Percentiles rank a stretch among this genome's conserved stretches.
Conservation (phyloP, 2,888 invertebrate species). For the Mantis religiosa region DNA sequence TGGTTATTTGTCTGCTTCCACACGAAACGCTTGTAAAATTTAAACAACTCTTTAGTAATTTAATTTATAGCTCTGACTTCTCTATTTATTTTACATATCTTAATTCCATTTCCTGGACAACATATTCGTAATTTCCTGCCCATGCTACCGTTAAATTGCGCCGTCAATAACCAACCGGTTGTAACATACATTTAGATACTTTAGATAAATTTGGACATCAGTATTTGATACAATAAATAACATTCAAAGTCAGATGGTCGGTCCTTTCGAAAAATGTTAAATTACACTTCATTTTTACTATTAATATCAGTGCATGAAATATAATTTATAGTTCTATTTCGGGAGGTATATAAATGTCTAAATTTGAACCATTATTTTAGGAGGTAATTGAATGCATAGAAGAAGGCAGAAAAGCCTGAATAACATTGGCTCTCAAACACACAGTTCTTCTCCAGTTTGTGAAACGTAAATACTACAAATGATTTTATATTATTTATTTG, state of each 20-base stretch:
- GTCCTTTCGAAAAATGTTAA: no score
- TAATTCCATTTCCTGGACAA: neutral
- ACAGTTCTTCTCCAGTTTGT: no score
- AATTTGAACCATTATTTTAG: no score
- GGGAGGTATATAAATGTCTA: no score
- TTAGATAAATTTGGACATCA: neutral
- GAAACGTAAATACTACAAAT: no score
- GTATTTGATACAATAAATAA: neutral
- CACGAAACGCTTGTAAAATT: neutral
- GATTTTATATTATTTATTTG: no score
- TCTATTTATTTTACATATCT: neutral
- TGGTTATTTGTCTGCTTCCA: neutral
- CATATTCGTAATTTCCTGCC: neutral
- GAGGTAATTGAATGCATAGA: no score
- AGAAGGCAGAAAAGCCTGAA: no score
- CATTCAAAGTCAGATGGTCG: neutral
- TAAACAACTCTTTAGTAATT: neutral
- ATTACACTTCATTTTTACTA: neutral
- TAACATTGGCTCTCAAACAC: no score
- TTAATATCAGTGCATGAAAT: no score
- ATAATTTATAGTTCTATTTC: no score
- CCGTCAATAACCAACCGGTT: neutral
- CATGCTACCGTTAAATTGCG: neutral
- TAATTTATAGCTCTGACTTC: neutral
- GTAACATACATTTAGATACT: neutral